A percentile compares a stretch with the other conserved stretches of the same genome.
Conservation (phyloP, 2,113 vertebrate genomes). For the Tragelaphus strepsiceros region DNA sequence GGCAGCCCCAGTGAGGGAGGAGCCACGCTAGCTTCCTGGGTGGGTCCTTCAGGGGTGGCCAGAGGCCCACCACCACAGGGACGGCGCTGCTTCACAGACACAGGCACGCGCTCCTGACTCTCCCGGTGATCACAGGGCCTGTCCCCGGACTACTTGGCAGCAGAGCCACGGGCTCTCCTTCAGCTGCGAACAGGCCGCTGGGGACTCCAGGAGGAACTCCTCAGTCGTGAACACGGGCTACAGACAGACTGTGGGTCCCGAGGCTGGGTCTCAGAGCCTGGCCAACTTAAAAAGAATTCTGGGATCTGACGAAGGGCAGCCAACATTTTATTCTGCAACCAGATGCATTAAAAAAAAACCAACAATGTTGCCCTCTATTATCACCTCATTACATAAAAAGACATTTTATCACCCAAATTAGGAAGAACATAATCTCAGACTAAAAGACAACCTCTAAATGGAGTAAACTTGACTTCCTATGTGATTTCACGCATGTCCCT, state of each 20-base stretch:
- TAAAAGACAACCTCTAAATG: background rate
- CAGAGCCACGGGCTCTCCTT: fast-evolving
- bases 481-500: background rate
- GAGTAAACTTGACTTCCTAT: background rate
- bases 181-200: fast-evolving
- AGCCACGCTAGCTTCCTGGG: background rate
- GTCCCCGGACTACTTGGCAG: fast-evolving
- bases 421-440: background rate
- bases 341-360: background rate
- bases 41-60: background rate
- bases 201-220: background rate
- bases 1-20: background rate
- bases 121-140: background rate
- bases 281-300: background rate
- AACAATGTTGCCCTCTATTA: background rate
- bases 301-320: background rate
- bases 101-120: fast-evolving
- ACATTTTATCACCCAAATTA: background rate
- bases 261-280: too few species aligned
- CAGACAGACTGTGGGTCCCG: fast-evolving
- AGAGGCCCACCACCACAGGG: background rate
- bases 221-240: background rate
- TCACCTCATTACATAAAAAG: background rate
- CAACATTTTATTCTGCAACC: too few species aligned
- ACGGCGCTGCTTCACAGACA: fast-evolving